phyloP scores from a whole-genome alignment of 2,113 vertebrate genomes.

The Clarias batrachus region DNA sequence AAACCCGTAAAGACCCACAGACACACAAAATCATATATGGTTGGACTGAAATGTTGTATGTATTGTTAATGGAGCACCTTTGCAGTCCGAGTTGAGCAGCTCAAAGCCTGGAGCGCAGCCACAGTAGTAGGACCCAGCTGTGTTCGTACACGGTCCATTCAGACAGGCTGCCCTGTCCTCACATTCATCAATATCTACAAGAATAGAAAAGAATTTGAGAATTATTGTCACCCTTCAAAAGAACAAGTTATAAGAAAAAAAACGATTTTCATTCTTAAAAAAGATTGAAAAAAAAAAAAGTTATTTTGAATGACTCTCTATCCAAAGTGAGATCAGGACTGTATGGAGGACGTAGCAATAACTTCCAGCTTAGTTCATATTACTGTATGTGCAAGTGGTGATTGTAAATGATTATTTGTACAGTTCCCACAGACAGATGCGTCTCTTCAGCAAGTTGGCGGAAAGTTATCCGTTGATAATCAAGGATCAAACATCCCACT shows the following conservation, averaged over 20 bases:
- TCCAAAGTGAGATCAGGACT: too few species aligned
- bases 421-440: too few species aligned
- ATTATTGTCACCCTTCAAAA: background rate
- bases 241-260: background rate
- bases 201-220: background rate
- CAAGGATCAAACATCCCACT: too few species aligned
- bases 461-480: too few species aligned
- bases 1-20: background rate
- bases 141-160: constrained; percentile 69
- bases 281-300: too few species aligned
- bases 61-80: constrained; percentile 55
- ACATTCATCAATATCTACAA: constrained; percentile 73
- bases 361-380: too few species aligned
- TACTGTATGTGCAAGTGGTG: too few species aligned
- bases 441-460: too few species aligned
- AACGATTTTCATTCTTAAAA: background rate
- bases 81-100: constrained; percentile 62
- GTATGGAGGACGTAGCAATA: too few species aligned
- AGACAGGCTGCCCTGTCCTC: constrained; percentile 61
- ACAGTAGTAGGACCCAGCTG: constrained; percentile 67
- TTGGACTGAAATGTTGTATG: background rate
- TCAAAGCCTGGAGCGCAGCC: constrained; percentile 65
- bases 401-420: too few species aligned
- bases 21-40: background rate
- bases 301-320: background rate